phyloP scores from a whole-genome alignment of 2,888 invertebrate genomes.

The Pseudeuparius sepicola region DNA sequence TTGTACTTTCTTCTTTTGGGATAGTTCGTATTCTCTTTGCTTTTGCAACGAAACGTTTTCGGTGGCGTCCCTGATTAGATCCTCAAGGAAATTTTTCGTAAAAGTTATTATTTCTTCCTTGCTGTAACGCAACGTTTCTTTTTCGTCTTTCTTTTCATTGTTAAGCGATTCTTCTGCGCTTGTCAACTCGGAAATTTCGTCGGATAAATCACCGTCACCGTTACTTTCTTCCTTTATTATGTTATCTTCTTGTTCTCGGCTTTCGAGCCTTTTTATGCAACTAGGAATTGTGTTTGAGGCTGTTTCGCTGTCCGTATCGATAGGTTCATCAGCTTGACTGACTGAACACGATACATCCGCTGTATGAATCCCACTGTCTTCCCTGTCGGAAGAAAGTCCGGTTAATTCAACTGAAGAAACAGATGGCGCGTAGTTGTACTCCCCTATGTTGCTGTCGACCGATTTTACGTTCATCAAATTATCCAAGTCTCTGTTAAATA shows the following conservation, averaged over 20 bases:
- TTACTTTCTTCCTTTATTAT: not conserved
- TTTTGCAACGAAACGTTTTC: conserved; percentile 21
- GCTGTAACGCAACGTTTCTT: conserved; percentile 21
- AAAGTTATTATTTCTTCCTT: conserved; percentile 28
- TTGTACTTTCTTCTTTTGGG: conserved; percentile 5
- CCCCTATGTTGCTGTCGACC: conserved; percentile 44
- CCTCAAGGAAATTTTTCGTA: conserved; percentile 39
- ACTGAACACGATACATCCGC: conserved; percentile 67
- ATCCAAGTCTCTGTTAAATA: conserved; percentile 39
- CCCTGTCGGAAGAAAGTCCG: conserved; percentile 50
- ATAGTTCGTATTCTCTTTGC: conserved; percentile 6
- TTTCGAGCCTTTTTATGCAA: conserved; percentile 31
- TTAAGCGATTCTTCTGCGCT: conserved; percentile 11
- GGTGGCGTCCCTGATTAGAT: conserved; percentile 37
- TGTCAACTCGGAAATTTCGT: conserved; percentile 1
- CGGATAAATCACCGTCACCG: not conserved
- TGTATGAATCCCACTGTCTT: conserved; percentile 72
- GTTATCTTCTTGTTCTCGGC: conserved; percentile 15
- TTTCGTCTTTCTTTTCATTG: conserved; percentile 5
- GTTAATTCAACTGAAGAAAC: conserved; percentile 51
- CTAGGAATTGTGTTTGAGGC: conserved; percentile 32
- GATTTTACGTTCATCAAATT: conserved; percentile 31
- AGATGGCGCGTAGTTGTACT: conserved; percentile 42
- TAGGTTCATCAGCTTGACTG: conserved; percentile 63
- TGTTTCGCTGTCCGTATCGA: conserved; percentile 40